phyloP scores from a whole-genome alignment of 2,113 vertebrate species.

The Poecile atricapillus region DNA sequence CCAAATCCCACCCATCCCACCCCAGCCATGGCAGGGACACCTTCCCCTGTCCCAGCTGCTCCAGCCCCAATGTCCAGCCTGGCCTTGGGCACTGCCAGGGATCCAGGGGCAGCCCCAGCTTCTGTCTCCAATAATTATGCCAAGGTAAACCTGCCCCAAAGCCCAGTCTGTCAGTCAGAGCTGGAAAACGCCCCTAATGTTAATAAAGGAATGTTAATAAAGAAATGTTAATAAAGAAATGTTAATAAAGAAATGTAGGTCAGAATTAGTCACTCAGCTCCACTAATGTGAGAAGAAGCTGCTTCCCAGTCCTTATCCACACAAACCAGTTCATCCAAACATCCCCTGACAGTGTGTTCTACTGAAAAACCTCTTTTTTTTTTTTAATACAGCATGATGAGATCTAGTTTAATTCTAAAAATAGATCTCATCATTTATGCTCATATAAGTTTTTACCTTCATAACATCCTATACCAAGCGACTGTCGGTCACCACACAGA shows the following conservation, averaged over 20 bases:
- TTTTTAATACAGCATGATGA: not conserved
- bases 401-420: not conserved
- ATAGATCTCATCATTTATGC: not conserved
- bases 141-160: not conserved
- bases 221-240: too few relatives aligned
- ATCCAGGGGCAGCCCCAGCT: not conserved
- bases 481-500: not conserved
- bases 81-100: not conserved
- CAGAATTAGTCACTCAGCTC: not conserved
- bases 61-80: not conserved
- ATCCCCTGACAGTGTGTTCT: not conserved
- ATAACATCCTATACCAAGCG: not conserved
- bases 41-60: not conserved
- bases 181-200: not conserved
- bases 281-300: not conserved
- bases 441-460: not conserved
- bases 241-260: too few relatives aligned
- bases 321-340: not conserved
- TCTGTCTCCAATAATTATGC: not conserved
- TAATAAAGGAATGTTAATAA: too few relatives aligned
- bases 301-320: not conserved
- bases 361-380: not conserved
- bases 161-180: not conserved
- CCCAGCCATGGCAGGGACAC: not conserved
- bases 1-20: rapidly evolving